Base-by-base conservation (phyloP, 1,140 invertebrate species). In the Sitophilus oryzae region DNA sequence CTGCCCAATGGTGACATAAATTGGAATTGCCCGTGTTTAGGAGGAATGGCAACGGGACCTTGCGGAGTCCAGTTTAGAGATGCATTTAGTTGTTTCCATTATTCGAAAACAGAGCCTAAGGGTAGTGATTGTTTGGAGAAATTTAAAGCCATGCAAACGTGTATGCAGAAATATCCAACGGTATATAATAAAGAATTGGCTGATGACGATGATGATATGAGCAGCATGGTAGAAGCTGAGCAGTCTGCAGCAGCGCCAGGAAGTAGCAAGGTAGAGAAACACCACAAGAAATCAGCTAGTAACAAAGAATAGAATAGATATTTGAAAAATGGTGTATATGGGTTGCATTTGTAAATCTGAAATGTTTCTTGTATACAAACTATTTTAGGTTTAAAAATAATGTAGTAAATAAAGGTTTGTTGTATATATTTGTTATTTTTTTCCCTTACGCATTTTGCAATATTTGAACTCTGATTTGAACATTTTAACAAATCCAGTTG, bases 1-100 rank as follows among this genome's bases (percentile, higher is more conserved):
- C 74, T 90, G 22, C 77, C 85, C 1, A 89, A 91, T 76, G 94
- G 95, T 4, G 83, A 89, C 41, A 96, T 98, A 52, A 98, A 98
- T 74, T 98, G 93, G 93, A 87, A 88, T 68, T 98, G 95, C 67
- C 95, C 94, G 0, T 98, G 95, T 74, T 77, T 97, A 15, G 94
- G 94, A 20, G 91, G 92, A 11, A 94, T 96, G 88, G 89, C 93
- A 3, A 91, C 89, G 3, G 94, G 94, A 1, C 94, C 95, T 0
- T 98, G 95, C 72, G 94, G 92, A 0, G 75, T 88, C 10, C 85
- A 93, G 71, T 97, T 97, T 72, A 74, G 93, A 45, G 88, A 94
- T 58, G 93, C 94, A 0, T 96, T 98, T 70, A 86, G 89, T 15
- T 98, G 94, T 74, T 96, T 96, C 71, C 93, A 96, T 73, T 91